These are phyloP conservation scores for Lepilemur ruficaudatus DNA, from an alignment of 2,797 vertebrate genomes.

Conservation along the genomic window DNA sequence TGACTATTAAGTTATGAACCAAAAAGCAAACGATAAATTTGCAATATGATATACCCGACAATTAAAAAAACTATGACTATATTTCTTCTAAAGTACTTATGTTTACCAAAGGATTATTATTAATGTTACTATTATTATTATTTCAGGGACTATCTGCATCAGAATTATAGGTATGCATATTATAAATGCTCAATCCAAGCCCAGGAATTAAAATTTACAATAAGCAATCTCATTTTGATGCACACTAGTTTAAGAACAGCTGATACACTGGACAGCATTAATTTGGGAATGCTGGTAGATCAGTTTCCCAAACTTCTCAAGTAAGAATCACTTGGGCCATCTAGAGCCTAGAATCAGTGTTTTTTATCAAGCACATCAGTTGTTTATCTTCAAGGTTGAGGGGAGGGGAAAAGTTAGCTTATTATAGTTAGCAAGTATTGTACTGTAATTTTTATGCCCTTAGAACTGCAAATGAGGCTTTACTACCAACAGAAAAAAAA, in stretches of 20 bases:
- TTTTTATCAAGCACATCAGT: background rate
- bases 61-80: background rate
- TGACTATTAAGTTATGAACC: slow-evolving; percentile 1
- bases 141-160: background rate
- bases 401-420: background rate
- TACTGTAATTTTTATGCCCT: background rate
- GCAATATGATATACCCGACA: background rate
- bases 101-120: slow-evolving; percentile 37
- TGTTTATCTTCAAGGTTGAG: background rate
- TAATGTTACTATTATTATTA: background rate
- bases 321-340: background rate
- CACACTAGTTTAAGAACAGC: background rate
- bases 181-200: slow-evolving; percentile 13
- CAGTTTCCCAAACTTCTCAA: background rate
- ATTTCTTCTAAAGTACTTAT: slow-evolving; percentile 27
- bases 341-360: background rate
- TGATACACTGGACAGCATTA: background rate
- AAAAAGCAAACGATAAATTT: slow-evolving; percentile 15
- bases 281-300: background rate
- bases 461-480: background rate
- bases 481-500: background rate
- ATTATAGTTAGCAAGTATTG: background rate
- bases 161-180: slow-evolving; percentile 5
- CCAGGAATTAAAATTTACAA: slow-evolving; percentile 5
- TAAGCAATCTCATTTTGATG: background rate